phyloP scores from a whole-genome alignment of 2,888 invertebrate species.

The Eupithecia insigniata region DNA sequence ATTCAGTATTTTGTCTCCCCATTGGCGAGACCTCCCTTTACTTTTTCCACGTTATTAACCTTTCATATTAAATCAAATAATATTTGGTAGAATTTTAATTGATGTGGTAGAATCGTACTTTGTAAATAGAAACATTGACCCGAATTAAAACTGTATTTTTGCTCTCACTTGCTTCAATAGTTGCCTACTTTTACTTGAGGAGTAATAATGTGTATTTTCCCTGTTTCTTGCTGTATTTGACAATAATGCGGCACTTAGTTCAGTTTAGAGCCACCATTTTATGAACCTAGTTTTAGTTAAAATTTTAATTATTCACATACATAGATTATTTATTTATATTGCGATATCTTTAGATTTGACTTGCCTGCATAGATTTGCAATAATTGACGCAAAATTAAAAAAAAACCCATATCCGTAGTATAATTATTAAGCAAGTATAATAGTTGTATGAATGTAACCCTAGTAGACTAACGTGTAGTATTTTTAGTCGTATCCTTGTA shows the following conservation, averaged over 20 bases:
- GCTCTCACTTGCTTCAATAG: not conserved
- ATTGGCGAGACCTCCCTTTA: not conserved
- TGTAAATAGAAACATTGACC: not conserved
- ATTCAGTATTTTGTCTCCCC: not conserved
- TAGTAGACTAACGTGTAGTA: not conserved
- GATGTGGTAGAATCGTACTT: not conserved
- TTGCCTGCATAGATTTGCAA: not conserved
- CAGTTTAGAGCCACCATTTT: conserved; percentile 10
- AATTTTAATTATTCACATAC: not conserved
- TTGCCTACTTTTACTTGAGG: not conserved
- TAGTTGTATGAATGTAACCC: not conserved
- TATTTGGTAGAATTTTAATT: not conserved
- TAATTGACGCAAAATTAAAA: not conserved
- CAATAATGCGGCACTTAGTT: conserved; percentile 25
- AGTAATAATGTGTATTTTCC: not conserved
- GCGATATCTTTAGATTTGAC: no score
- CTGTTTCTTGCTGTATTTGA: conserved; percentile 24
- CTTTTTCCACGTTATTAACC: not conserved
- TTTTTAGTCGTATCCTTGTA: not conserved
- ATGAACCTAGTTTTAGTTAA: not conserved
- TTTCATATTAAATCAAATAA: not conserved
- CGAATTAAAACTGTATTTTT: not conserved
- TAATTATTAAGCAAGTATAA: not conserved
- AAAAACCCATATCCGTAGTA: not conserved
- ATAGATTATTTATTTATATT: no score